phyloP scores from a whole-genome alignment of 2,113 vertebrate genomes.

The Pollimyrus isidori region DNA sequence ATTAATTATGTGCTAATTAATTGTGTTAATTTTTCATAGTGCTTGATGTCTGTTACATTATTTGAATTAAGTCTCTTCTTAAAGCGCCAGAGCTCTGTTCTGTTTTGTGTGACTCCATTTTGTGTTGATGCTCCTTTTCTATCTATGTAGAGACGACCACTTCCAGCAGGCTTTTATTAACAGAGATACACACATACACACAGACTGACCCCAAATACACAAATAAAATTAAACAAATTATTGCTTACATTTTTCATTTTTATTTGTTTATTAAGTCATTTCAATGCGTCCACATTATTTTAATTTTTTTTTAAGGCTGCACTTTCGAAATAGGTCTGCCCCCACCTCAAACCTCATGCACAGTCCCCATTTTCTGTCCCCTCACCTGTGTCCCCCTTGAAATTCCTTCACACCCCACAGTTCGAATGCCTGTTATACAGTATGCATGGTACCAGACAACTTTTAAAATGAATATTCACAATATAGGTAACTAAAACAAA shows the following conservation, averaged over 20 bases:
- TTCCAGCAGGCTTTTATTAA: not conserved
- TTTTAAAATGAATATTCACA: not conserved
- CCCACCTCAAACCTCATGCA: not conserved
- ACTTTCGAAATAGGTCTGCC: not conserved
- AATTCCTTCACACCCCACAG: not conserved
- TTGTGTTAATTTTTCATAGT: not conserved
- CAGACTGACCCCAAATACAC: not conserved
- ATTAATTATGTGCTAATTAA: slow-evolving; percentile 1
- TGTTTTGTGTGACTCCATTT: not conserved
- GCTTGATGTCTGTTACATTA: slow-evolving; percentile 2
- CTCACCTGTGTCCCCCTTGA: not conserved
- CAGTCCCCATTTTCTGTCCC: not conserved
- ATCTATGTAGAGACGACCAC: not conserved
- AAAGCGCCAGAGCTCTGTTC: not conserved
- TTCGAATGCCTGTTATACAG: not conserved
- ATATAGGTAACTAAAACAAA: not conserved
- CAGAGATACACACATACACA: not conserved
- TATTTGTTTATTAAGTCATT: too few species aligned
- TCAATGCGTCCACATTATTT: not conserved
- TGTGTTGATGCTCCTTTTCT: not conserved
- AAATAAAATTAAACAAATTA: not conserved
- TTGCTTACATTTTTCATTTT: too few species aligned
- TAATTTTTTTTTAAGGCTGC: not conserved
- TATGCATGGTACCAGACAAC: not conserved
- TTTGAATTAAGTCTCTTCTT: not conserved